phyloP scores from a whole-genome alignment of 2,113 vertebrate species.

The Barnardius zonarius region DNA sequence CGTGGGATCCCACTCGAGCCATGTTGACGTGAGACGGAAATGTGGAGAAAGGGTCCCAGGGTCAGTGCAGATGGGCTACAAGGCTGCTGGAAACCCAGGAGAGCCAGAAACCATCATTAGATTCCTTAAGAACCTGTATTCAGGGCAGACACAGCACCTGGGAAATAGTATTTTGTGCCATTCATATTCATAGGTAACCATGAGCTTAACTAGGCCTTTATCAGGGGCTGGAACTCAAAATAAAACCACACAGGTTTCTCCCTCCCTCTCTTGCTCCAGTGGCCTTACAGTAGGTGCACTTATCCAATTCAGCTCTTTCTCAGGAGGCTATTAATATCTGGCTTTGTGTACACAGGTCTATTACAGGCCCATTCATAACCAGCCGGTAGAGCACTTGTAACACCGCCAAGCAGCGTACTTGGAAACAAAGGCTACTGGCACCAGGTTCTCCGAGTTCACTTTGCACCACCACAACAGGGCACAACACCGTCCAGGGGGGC shows the following conservation, averaged over 20 bases:
- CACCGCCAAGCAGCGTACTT: rapidly evolving
- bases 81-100: neutral
- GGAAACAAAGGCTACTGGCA: neutral
- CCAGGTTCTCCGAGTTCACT: neutral
- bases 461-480: rapidly evolving
- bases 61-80: neutral
- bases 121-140: neutral
- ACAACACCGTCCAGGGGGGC: rapidly evolving
- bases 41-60: neutral
- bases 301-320: slow-evolving; percentile 32
- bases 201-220: neutral
- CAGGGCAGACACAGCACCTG: neutral
- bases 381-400: neutral
- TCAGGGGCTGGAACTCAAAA: neutral
- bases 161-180: neutral
- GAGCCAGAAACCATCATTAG: neutral
- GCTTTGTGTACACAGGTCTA: neutral
- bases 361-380: neutral
- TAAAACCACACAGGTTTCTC: neutral
- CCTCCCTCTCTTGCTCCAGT: neutral
- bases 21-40: neutral
- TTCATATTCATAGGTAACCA: neutral
- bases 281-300: neutral
- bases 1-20: rapidly evolving
- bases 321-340: neutral